Base-by-base conservation (phyloP, 2,797 vertebrate species). In the Enteromius anoplus region DNA sequence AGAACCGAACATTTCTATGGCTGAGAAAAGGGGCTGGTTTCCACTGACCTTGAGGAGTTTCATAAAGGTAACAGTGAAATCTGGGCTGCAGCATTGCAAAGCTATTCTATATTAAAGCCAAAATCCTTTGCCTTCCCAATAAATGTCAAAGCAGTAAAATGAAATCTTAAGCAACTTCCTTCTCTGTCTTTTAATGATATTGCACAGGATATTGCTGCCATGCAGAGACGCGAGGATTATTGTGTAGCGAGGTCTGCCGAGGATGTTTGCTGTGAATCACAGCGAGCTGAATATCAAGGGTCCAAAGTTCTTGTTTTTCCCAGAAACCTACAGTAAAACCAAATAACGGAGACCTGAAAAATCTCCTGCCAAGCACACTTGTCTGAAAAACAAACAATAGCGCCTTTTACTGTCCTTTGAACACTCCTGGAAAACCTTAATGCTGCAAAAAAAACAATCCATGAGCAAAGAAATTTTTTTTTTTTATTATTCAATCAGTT, bases 21-120 rank as follows among this genome's bases (percentile, higher is more conserved):
- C 55, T 49, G 60, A 64, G 78, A 75, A 81, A 32, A 85, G 45
- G 64, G 65, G 34, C 68, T 42, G 42, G 84, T 80, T 75, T 80
- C 47, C 69, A 68, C 72, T 72, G 85, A 88, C 86, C 84, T 81
- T 47, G 78, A 84, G 78, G 58, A 8, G 26, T 75, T 73, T 86
- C 58, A 69, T 78, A 70, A 32, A 40, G 72, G 70, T 84, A 80
- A 87, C 49, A 47, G 58, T 73, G 82, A 76, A 85, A 78, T 84
- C 65, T 80, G 65, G n/a, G 11, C 47, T 78, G 75, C 42, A 79
- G 84, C 60, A 47, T 80, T 64, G 70, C 60, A 77, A 80, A 82
- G 75, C 70, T 80, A 51, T 72, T 84, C 79, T 81, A 82, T 79
- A 78, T 85, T 86, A 82, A 77, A 72, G 42, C 49, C 49, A 66